Percentiles rank a stretch among this genome's conserved stretches.
Conservation (phyloP, 2,113 vertebrate genomes). For the Desmodus rotundus region DNA sequence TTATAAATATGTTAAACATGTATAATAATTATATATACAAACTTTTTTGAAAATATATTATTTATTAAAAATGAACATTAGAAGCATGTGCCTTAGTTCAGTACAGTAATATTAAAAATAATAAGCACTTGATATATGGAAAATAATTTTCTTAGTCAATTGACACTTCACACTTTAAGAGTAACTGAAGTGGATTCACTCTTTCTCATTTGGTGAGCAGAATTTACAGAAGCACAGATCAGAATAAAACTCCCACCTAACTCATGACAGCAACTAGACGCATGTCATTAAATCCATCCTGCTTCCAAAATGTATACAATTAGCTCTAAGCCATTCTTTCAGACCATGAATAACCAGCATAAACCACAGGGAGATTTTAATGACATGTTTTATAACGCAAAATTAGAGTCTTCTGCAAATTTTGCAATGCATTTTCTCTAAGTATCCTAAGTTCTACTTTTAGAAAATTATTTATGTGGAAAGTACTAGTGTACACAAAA, state of each 20-base stretch:
- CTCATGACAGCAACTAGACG: neutral
- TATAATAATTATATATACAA: neutral
- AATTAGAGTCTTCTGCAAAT: neutral
- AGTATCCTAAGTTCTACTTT: neutral
- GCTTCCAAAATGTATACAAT: neutral
- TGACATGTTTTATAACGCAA: neutral
- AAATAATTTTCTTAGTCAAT: neutral
- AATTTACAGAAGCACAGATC: neutral
- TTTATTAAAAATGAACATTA: neutral
- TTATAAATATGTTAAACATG: neutral
- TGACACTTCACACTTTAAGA: neutral
- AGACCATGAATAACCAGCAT: neutral
- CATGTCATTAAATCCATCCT: neutral
- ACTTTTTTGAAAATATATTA: neutral
- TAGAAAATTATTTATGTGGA: neutral
- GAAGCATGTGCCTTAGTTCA: neutral
- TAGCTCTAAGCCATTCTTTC: neutral
- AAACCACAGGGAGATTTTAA: neutral
- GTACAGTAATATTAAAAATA: neutral
- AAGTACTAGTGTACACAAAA: neutral
- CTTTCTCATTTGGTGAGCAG: neutral
- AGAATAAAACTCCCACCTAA: neutral
- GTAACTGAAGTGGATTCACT: neutral
- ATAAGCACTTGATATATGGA: neutral
- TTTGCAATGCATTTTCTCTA: neutral